Base-by-base conservation (phyloP, 2,888 invertebrate species). In the Pristionchus japonicus region DNA sequence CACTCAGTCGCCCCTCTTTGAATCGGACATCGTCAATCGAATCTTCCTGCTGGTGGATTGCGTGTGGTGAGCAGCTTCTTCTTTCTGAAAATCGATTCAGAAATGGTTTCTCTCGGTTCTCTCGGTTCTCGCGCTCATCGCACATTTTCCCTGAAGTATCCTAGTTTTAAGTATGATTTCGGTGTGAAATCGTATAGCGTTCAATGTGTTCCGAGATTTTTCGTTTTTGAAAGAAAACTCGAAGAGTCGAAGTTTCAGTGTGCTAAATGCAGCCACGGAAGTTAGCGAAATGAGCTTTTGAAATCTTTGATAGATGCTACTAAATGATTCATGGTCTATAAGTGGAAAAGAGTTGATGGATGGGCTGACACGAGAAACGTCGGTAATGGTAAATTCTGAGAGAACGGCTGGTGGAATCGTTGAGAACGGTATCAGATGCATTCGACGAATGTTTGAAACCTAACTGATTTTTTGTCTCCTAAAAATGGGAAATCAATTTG, bases 21-120 rank as follows among this genome's bases (percentile, higher is more conserved):
- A 61, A 31, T 43, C 52, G n/a, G 77, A 74, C 11, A 80, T 88
- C 40, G 43, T 89, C 83, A 90, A 90, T 64, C 89, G 89, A 23
- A 20, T 85, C n/a, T 85, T 90, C 61, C 88, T 90, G 37, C 89
- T 89, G 43, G 43, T 91, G 7, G 90, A 90, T 74, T 89, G 88
- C 23, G 57, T 89, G 31, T 90, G 90, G 90, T 89, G 64, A 23
- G 88, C 86, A n/a, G n/a, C n/a, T n/a, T n/a, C n/a, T n/a, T n/a
- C n/a, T n/a, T n/a, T n/a, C n/a, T n/a, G n/a, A n/a, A n/a, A n/a
- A n/a, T n/a, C n/a, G n/a, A n/a, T n/a, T n/a, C n/a, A n/a, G n/a
- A n/a, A n/a, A n/a, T n/a, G n/a, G n/a, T n/a, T n/a, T n/a, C n/a
- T n/a, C n/a, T n/a, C n/a, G n/a, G n/a, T n/a, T n/a, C n/a, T n/a